These are phyloP conservation scores for Acleris sparsana DNA, from an alignment of 2,888 invertebrate species.

Conservation along the genomic window DNA sequence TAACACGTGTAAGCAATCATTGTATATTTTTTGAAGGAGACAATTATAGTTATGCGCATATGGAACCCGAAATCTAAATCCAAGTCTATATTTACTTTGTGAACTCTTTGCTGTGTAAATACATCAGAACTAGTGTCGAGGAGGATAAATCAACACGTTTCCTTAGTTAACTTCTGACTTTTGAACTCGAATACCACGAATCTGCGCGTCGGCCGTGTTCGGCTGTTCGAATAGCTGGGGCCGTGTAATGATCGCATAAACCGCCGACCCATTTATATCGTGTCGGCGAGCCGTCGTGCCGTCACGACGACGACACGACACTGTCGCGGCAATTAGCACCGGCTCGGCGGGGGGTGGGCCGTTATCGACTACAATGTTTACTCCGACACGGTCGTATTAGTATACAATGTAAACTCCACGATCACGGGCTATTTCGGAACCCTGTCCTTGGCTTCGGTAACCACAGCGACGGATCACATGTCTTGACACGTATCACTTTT, in stretches of 20 bases:
- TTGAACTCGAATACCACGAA: slow-evolving; percentile 35
- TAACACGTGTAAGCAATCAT: slow-evolving; percentile 18
- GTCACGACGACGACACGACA: slow-evolving; percentile 42
- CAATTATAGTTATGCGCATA: background rate
- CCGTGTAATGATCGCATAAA: slow-evolving; percentile 37
- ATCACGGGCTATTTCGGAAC: slow-evolving; percentile 29
- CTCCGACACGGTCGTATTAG: slow-evolving; percentile 22
- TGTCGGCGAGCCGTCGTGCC: slow-evolving; percentile 35
- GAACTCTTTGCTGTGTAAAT: slow-evolving; percentile 9
- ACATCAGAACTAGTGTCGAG: slow-evolving; percentile 18
- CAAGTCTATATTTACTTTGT: slow-evolving; percentile 1
- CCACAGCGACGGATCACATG: slow-evolving; percentile 23
- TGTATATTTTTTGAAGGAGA: background rate
- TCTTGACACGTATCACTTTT: slow-evolving; percentile 10
- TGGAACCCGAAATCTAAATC: slow-evolving; percentile 9
- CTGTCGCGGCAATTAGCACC: slow-evolving; percentile 47
- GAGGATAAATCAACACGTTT: slow-evolving; percentile 36
- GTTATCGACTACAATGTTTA: slow-evolving; percentile 34
- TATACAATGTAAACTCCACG: background rate
- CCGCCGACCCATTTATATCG: slow-evolving; percentile 35
- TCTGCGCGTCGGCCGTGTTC: slow-evolving; percentile 30
- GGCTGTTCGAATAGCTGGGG: slow-evolving; percentile 21
- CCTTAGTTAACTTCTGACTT: slow-evolving; percentile 36
- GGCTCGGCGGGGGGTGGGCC: slow-evolving; percentile 37
- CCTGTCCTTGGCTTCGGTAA: slow-evolving; percentile 30